phyloP scores from a whole-genome alignment of 2,113 vertebrate genomes.

The Corvus cornix region DNA sequence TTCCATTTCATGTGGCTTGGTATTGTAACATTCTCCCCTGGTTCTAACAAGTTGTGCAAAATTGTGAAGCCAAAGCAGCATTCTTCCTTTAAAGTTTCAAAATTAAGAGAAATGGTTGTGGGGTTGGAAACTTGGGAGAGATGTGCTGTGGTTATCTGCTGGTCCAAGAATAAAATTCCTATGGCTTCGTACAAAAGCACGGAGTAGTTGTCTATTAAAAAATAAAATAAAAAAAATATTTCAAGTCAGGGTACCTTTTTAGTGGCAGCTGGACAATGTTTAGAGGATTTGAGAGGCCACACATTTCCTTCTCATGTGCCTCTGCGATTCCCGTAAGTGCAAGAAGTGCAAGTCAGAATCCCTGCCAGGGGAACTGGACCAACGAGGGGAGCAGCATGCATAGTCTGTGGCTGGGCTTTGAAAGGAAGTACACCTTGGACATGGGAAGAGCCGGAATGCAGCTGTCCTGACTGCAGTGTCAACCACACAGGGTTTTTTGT shows the following conservation, averaged over 20 bases:
- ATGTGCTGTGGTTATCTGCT: slow-evolving; percentile 71
- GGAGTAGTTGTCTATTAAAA: slow-evolving; percentile 29
- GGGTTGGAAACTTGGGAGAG: slow-evolving; percentile 80
- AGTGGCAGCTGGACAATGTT: slow-evolving; percentile 14
- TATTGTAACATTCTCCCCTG: slow-evolving; percentile 47
- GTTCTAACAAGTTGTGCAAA: slow-evolving; percentile 68
- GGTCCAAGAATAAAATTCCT: slow-evolving; percentile 79
- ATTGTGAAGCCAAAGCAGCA: slow-evolving; percentile 72
- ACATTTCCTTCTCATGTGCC: background rate
- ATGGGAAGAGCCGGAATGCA: background rate
- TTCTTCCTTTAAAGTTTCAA: slow-evolving; percentile 78
- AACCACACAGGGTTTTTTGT: background rate
- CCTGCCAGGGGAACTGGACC: background rate
- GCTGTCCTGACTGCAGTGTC: background rate
- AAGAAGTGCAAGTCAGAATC: background rate
- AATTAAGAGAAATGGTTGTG: slow-evolving; percentile 78
- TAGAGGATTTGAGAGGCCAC: background rate
- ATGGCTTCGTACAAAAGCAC: slow-evolving; percentile 62
- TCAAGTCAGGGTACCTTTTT: slow-evolving; percentile 33
- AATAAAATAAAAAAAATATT: background rate
- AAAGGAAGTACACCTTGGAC: background rate
- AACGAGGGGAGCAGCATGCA: background rate
- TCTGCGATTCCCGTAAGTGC: background rate
- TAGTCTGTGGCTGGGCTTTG: background rate
- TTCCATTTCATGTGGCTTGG: slow-evolving; percentile 69